These are phyloP conservation scores for Apis mellifera DNA, from an alignment of 1,140 invertebrate genomes.

Conservation along the genomic window DNA sequence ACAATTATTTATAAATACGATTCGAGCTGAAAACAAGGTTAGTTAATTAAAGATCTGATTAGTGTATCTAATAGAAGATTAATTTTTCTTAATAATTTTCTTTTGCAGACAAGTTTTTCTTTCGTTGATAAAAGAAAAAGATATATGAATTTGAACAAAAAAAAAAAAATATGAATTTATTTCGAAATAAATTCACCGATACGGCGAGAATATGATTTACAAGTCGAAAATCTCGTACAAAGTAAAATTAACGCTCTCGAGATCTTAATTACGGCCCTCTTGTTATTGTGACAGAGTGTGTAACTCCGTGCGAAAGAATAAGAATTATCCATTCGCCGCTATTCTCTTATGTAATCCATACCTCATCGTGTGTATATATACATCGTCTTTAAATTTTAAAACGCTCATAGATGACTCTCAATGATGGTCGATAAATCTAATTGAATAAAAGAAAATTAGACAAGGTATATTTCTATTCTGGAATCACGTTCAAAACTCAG, in stretches of 20 bases:
- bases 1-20: background rate
- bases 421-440: too few relatives aligned
- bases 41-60: background rate
- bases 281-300: conserved; percentile 58
- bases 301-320: conserved; percentile 64
- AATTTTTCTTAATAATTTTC: background rate
- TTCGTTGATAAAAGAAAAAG: background rate
- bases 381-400: background rate
- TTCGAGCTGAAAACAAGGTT: background rate
- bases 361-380: too few relatives aligned
- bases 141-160: too few relatives aligned
- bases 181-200: background rate
- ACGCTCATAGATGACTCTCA: too few relatives aligned
- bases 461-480: too few relatives aligned
- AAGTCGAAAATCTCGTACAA: background rate
- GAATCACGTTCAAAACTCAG: too few relatives aligned
- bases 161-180: background rate
- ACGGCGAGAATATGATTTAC: conserved; percentile 1
- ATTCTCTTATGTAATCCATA: conserved; percentile 41
- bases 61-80: background rate
- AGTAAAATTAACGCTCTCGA: conserved; percentile 46
- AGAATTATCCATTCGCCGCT: conserved; percentile 59
- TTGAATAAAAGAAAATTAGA: too few relatives aligned
- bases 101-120: background rate
- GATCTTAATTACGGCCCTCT: conserved; percentile 56